These are phyloP conservation scores for Neuroterus valhalla DNA, from an alignment of 1,140 invertebrate species.

Conservation along the genomic window DNA sequence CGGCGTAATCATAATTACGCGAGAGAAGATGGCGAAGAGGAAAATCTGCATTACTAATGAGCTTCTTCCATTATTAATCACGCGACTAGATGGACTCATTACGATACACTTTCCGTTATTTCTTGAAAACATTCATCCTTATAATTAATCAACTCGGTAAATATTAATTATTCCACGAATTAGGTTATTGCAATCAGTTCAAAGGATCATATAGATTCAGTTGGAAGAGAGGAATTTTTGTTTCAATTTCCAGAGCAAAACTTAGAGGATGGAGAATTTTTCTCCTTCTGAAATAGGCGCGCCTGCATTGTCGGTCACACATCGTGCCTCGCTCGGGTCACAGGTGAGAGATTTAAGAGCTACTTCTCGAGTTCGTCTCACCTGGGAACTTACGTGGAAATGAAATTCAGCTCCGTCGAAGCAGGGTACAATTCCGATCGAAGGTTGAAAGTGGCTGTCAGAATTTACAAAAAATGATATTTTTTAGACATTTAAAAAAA, in stretches of 20 bases:
- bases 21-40: conserved; percentile 47
- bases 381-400: conserved; percentile 43
- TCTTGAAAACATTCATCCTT: conserved; percentile 11
- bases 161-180: background rate
- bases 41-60: conserved; percentile 47
- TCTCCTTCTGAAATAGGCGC: conserved; percentile 22
- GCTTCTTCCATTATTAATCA: conserved; percentile 61
- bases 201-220: background rate
- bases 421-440: conserved; percentile 21
- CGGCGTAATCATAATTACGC: conserved; percentile 56
- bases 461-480: conserved; percentile 41
- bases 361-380: conserved; percentile 35
- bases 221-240: background rate
- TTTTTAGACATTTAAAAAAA: background rate
- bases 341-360: conserved; percentile 61
- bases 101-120: conserved; percentile 34
- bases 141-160: conserved; percentile 21
- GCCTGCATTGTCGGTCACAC: conserved; percentile 50
- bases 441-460: conserved; percentile 37
- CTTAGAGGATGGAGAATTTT: background rate
- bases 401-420: conserved; percentile 47
- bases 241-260: conserved; percentile 18
- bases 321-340: conserved; percentile 55
- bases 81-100: conserved; percentile 53
- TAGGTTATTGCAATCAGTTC: background rate